These are phyloP conservation scores for Philonicus albiceps DNA, from an alignment of 2,888 invertebrate species.

Conservation along the genomic window DNA sequence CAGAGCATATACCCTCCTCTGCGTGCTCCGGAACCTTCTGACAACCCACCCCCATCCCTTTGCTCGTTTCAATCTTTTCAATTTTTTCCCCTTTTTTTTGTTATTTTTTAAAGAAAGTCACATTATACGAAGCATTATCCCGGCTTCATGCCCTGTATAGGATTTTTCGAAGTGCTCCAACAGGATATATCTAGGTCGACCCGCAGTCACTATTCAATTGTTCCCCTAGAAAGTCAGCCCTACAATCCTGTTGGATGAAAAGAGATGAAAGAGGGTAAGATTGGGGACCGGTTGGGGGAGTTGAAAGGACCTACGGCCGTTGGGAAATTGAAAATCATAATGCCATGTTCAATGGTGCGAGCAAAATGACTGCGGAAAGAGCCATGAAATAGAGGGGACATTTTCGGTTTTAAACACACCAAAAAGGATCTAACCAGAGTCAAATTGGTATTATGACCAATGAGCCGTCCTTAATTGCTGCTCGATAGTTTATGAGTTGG, in stretches of 20 bases:
- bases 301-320: not conserved
- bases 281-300: not conserved
- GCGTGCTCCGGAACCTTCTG: not conserved
- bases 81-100: not conserved
- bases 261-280: not conserved
- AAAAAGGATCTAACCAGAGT: not conserved
- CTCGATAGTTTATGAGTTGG: not conserved
- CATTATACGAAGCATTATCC: constrained; percentile 12
- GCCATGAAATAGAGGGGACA: not conserved
- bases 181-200: constrained; percentile 15
- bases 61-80: not conserved
- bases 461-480: constrained; percentile 13
- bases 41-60: not conserved
- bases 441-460: constrained; percentile 18
- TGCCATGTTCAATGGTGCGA: constrained; percentile 18
- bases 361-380: constrained; percentile 18
- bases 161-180: not conserved
- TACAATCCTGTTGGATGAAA: not conserved
- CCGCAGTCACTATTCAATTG: constrained; percentile 29
- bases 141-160: constrained; percentile 17
- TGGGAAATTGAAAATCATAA: constrained; percentile 34
- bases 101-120: constrained; percentile 4
- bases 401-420: constrained; percentile 23
- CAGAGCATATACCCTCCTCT: not conserved
- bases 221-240: not conserved